Conservation (phyloP, 2,113 vertebrate species). For the Thomomys bottae region DNA sequence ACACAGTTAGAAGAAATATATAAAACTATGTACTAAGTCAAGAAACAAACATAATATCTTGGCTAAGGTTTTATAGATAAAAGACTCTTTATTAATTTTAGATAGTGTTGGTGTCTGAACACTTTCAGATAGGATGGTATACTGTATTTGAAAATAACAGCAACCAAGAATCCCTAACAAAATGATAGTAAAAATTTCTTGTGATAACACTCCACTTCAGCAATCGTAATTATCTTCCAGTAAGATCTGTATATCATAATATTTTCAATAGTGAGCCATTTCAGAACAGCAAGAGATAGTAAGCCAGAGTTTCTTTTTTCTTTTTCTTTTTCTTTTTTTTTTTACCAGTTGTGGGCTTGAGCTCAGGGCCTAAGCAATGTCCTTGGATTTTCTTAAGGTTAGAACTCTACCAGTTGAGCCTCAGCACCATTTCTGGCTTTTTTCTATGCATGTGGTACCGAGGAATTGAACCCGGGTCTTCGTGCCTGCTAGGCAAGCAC, state of each 20-base stretch:
- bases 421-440: no score
- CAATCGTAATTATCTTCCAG: background rate
- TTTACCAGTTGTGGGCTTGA: no score
- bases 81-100: background rate
- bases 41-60: background rate
- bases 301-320: no score
- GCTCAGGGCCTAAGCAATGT: no score
- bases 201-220: background rate
- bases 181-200: background rate
- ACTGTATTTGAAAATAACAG: background rate
- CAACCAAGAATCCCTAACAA: background rate
- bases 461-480: no score
- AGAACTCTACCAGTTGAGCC: no score
- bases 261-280: no score
- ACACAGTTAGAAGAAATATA: background rate
- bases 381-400: no score
- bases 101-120: background rate
- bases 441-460: no score
- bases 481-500: no score
- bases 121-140: background rate
- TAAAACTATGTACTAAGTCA: background rate
- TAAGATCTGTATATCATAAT: background rate
- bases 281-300: no score
- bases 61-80: background rate
- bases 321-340: no score